These are phyloP conservation scores for Luscinia luscinia DNA, from an alignment of 2,797 vertebrate species.

Conservation along the genomic window DNA sequence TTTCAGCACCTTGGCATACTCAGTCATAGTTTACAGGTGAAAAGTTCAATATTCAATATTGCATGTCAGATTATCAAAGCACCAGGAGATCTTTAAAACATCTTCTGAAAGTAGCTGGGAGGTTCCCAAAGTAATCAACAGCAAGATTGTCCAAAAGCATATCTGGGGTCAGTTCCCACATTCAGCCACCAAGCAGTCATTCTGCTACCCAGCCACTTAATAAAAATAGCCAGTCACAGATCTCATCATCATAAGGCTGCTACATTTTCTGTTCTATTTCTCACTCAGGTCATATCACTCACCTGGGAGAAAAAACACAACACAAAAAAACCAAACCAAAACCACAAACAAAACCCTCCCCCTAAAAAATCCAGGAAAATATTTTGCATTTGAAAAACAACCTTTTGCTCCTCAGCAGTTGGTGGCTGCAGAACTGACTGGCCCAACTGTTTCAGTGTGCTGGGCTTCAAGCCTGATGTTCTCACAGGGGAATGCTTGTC, in stretches of 20 bases:
- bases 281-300: not conserved
- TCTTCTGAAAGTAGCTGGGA: not conserved
- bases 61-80: not conserved
- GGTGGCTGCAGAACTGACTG: constrained; percentile 77
- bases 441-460: constrained; percentile 93
- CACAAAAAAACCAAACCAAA: no score
- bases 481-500: constrained; percentile 78
- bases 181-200: not conserved
- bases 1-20: not conserved
- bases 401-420: constrained; percentile 75
- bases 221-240: not conserved
- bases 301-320: not conserved
- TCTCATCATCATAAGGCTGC: not conserved
- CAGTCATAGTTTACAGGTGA: not conserved
- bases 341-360: not conserved
- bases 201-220: not conserved
- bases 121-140: not conserved
- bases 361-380: not conserved
- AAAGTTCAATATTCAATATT: not conserved
- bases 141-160: not conserved
- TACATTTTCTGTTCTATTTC: not conserved
- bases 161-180: not conserved
- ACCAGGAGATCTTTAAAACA: not conserved
- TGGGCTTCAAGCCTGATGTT: constrained; percentile 90
- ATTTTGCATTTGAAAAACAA: not conserved